phyloP scores from a whole-genome alignment of 2,888 invertebrate species.

The Automeris io region DNA sequence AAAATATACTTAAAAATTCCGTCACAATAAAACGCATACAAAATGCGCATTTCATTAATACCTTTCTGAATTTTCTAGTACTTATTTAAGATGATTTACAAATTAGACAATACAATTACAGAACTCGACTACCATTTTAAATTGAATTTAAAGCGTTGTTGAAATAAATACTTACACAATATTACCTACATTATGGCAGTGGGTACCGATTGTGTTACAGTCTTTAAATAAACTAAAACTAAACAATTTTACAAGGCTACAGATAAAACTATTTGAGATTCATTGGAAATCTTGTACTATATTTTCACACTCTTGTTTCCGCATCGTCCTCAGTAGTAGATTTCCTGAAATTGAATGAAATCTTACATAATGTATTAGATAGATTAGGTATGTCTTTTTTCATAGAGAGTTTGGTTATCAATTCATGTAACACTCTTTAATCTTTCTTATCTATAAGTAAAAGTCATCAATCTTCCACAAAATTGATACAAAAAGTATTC shows the following conservation, averaged over 20 bases:
- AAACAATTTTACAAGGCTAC: conserved; percentile 10
- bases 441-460: not conserved
- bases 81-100: too few species aligned
- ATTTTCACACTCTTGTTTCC: conserved; percentile 65
- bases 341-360: conserved; percentile 48
- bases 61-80: too few species aligned
- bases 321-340: conserved; percentile 76
- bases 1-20: too few species aligned
- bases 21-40: too few species aligned
- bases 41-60: too few species aligned
- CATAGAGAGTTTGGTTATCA: not conserved
- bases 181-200: conserved; percentile 64
- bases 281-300: conserved; percentile 74
- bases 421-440: not conserved
- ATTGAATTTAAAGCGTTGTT: conserved; percentile 46
- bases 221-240: conserved; percentile 55
- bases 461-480: not conserved
- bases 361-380: not conserved
- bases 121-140: conserved; percentile 13
- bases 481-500: conserved; percentile 3
- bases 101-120: conserved; percentile 1
- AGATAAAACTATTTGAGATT: conserved; percentile 66
- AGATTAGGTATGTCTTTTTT: not conserved
- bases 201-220: conserved; percentile 59
- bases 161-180: conserved; percentile 24